Conservation (phyloP, 2,888 invertebrate genomes). For the Drosophila pseudotakahashii region DNA sequence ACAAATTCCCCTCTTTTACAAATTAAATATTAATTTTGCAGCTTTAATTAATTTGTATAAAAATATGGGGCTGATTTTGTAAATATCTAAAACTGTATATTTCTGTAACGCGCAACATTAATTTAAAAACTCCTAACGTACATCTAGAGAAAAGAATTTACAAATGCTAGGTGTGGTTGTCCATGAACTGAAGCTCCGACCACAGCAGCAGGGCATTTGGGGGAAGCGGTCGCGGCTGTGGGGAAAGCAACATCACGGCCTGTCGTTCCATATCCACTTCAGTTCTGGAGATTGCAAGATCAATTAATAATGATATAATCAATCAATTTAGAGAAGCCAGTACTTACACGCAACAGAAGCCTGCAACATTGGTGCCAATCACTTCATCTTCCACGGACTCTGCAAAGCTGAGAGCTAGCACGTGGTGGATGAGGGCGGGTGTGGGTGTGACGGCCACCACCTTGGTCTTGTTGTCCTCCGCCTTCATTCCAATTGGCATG, state of each 20-base stretch:
- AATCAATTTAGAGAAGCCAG: accelerated
- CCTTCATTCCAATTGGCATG: constrained; percentile 97
- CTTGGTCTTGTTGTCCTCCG: constrained; percentile 95
- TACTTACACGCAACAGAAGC: constrained; percentile 96
- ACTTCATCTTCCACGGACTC: constrained; percentile 93
- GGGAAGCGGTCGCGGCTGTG: constrained; percentile 96
- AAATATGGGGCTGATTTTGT: too few relatives aligned
- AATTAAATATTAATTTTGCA: too few relatives aligned
- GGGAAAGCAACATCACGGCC: constrained; percentile 94
- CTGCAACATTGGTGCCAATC: constrained; percentile 93
- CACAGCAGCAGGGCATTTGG: constrained; percentile 94
- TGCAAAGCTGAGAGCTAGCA: constrained; percentile 95
- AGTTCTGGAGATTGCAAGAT: constrained; percentile 87
- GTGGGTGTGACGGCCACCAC: constrained; percentile 92
- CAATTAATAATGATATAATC: too few relatives aligned
- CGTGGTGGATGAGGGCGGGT: constrained; percentile 92
- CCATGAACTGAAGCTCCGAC: constrained; percentile 98
- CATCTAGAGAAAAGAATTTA: background rate
- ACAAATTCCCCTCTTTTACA: too few relatives aligned
- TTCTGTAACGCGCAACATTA: background rate
- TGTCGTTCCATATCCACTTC: constrained; percentile 95
- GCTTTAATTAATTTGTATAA: too few relatives aligned
- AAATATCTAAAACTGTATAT: background rate
- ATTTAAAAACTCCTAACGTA: background rate
- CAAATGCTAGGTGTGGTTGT: constrained; percentile 87